Base-by-base conservation (phyloP, 2,888 invertebrate species). In the Phyllotreta cruciferae region DNA sequence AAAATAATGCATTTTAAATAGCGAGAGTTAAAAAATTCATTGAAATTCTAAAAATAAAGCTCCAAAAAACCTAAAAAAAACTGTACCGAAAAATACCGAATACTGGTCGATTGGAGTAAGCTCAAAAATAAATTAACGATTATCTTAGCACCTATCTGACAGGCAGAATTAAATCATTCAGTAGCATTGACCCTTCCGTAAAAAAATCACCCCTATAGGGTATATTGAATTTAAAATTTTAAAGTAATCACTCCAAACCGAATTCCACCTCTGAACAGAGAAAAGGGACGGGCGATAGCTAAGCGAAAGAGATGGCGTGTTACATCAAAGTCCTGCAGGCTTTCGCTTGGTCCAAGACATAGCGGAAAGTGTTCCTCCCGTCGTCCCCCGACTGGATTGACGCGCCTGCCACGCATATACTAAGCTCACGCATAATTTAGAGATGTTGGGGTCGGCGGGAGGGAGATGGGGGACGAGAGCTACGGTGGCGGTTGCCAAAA, bases 361-460 rank as follows among this genome's bases (percentile, higher is more conserved):
- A 72, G 71, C 70, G 65, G 62, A 62, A 66, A 60, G 55, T 47
- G 56, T 58, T 61, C 56, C 60, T 55, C 47, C 60, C 38, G 57
- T 62, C 60, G 60, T 62, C 55, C 62, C 62, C 67, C 70, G 67
- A 64, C 70, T 70, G 76, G 75, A 75, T 78, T 77, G 78, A 77
- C 77, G 78, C 76, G 76, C 73, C 75, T 75, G 77, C 79, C 78
- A 79, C 80, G 80, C 79, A 80, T 80, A 80, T 77, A 79, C 80
- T 80, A 79, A 78, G 79, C 81, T 80, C 80, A 81, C 80, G 81
- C 81, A 81, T 81, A 80, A 81, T 81, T 81, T 80, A 81, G 80
- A 80, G 79, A 79, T 80, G 80, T 52, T 56, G 64, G 61, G 60
- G 64, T 45, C 53, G 57, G 61, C 14, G 24, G 61, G 41, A 35